Conservation (phyloP, 2,888 invertebrate genomes). For the Microctonus hyperodae region DNA sequence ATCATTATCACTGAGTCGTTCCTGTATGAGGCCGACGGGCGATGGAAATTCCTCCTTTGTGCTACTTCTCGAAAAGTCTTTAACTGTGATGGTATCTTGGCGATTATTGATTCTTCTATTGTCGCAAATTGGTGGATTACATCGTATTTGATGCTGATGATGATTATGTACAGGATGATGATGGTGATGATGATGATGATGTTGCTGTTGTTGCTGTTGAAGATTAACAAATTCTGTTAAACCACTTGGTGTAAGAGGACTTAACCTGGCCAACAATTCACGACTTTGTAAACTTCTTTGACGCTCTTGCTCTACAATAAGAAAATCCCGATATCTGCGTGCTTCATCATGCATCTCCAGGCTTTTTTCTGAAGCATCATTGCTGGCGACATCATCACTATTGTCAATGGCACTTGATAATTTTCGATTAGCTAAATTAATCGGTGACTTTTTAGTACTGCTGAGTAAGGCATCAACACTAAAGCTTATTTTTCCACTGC, state of each 20-base stretch:
- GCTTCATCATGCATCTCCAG: constrained; percentile 51
- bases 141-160: constrained; percentile 5
- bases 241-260: constrained; percentile 56
- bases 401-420: constrained; percentile 39
- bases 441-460: constrained; percentile 54
- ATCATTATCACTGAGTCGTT: constrained; percentile 31
- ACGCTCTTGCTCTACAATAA: constrained; percentile 55
- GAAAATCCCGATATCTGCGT: constrained; percentile 52
- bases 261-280: constrained; percentile 55
- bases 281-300: constrained; percentile 57
- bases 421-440: constrained; percentile 37
- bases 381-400: constrained; percentile 39
- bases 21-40: constrained; percentile 49
- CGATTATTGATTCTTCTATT: constrained; percentile 37
- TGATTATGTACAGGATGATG: constrained; percentile 41
- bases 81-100: constrained; percentile 54
- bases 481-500: constrained; percentile 72
- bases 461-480: constrained; percentile 74
- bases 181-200: constrained; percentile 38
- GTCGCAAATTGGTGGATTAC: constrained; percentile 22
- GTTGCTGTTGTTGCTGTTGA: constrained; percentile 46
- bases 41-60: constrained; percentile 54
- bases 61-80: constrained; percentile 55
- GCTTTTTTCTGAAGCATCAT: constrained; percentile 47
- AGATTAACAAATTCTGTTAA: constrained; percentile 44